Base-by-base conservation (phyloP, 2,113 vertebrate genomes). In the Misgurnus anguillicaudatus region DNA sequence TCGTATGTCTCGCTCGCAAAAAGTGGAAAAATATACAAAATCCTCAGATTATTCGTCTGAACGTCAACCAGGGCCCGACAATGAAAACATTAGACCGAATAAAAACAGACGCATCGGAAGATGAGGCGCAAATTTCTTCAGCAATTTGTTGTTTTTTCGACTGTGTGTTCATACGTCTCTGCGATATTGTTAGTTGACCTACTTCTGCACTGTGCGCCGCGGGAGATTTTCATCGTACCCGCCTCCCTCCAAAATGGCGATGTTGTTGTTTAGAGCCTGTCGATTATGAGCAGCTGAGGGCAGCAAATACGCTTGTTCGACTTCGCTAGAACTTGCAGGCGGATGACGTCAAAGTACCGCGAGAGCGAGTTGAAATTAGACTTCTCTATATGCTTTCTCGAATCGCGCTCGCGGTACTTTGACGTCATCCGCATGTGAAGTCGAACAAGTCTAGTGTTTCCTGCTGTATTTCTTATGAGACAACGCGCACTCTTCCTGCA, bases 171-270 rank as follows among this genome's bases (percentile, higher is more conserved):
- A 24, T 38, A 47, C 9, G 63, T 67, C 31, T 48, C 42, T 6
- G 1, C 13, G 41, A 60, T 48, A 38, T 70, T 38, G 24, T 36
- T 5, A 1, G 48, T 41, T 90, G 87, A 92, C 90, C 88, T 69
- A 87, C 61, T 89, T 90, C 58, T 75, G 65, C 64, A 16, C 42
- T 70, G 13, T 31, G 70, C 47, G 70, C 47, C 61, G 79, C 77
- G 42, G 74, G 80, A 85, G 77, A 75, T 85, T 48, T 38, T 21
- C 62, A 7, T 39, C 45, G 70, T 31, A 58, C 19, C 72, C 41
- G 39, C 72, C 72, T 31, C 67, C 66, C 84, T 74, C 73, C 45
- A 91, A 84, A 92, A 93, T 93, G 92, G 91, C 91, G 92, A 87
- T 82, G 80, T 85, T 83, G 88, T 90, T 90, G 89, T 91, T 89